Evolutionary conservation across 2,113 vertebrate species (phyloP).

Genomic region (Bubo blakistoni): DNA sequence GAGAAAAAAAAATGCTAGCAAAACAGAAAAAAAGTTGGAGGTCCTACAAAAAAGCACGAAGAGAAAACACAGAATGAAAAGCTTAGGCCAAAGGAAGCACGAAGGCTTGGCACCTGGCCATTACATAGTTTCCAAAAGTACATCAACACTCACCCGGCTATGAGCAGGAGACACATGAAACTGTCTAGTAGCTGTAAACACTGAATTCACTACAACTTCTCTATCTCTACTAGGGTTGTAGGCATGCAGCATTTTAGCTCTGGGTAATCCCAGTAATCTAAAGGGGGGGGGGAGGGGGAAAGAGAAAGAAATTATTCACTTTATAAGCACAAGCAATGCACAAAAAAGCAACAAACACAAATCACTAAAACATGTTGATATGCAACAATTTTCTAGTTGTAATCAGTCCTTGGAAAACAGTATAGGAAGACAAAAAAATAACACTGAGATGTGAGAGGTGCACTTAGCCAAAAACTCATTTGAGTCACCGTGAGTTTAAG

Average conservation of each 20-base stretch:
- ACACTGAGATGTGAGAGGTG: neutral
- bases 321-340: neutral
- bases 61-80: constrained; percentile 35
- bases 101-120: constrained; percentile 52
- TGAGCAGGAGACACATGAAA: constrained; percentile 94
- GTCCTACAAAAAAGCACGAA: constrained; percentile 10
- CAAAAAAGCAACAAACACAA: neutral
- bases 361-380: neutral
- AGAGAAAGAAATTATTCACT: neutral
- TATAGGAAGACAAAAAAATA: neutral
- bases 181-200: constrained; percentile 92
- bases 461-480: neutral
- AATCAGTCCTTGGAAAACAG: neutral
- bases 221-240: constrained; percentile 92
- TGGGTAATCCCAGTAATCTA: constrained; percentile 88
- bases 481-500: neutral
- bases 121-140: constrained; percentile 58
- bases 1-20: constrained; percentile 1
- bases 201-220: constrained; percentile 89
- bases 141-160: constrained; percentile 86
- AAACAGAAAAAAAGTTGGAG: constrained; percentile 10
- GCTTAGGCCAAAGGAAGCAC: constrained; percentile 60
- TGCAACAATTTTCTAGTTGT: neutral
- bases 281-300: neutral
- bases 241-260: constrained; percentile 89